Evolutionary conservation across 2,888 invertebrate species (phyloP).

Genomic region (Resseliella maxima): DNA sequence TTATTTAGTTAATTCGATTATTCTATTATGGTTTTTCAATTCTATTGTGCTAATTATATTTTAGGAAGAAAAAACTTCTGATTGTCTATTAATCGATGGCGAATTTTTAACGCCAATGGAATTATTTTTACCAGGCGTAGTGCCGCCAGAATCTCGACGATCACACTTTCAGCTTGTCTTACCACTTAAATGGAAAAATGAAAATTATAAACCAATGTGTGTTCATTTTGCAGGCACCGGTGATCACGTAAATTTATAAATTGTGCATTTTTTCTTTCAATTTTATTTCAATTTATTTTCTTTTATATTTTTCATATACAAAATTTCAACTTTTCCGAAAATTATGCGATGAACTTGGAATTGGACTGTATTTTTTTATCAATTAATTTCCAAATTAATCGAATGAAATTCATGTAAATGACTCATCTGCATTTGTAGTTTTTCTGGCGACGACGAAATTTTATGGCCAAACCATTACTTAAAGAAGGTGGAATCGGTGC

Average conservation of each 20-base stretch:
- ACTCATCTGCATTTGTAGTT: slow-evolving; percentile 78
- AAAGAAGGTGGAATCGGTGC: slow-evolving; percentile 92
- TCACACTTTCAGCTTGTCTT: slow-evolving; percentile 88
- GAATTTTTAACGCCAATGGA: slow-evolving; percentile 89
- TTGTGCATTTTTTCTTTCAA: too few relatives aligned
- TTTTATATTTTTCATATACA: too few relatives aligned
- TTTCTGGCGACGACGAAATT: slow-evolving; percentile 88
- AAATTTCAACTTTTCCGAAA: too few relatives aligned
- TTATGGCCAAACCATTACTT: slow-evolving; percentile 91
- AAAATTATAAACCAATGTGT: slow-evolving; percentile 83
- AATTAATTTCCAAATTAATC: neutral
- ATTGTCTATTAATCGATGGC: slow-evolving; percentile 84
- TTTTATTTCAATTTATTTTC: neutral
- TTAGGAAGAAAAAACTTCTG: slow-evolving; percentile 79
- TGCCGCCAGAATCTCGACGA: slow-evolving; percentile 83
- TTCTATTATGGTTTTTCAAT: neutral
- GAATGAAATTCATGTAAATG: slow-evolving; percentile 56
- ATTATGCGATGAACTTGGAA: neutral
- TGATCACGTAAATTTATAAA: slow-evolving; percentile 96
- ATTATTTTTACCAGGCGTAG: slow-evolving; percentile 83
- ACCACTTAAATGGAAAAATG: slow-evolving; percentile 81
- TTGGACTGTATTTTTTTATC: too few relatives aligned
- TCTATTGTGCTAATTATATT: slow-evolving; percentile 58
- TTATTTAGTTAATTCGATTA: neutral
- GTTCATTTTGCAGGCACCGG: slow-evolving; percentile 97